Evolutionary conservation across 2,888 invertebrate genomes (phyloP).

Genomic region (Heliconius aoede): DNA sequence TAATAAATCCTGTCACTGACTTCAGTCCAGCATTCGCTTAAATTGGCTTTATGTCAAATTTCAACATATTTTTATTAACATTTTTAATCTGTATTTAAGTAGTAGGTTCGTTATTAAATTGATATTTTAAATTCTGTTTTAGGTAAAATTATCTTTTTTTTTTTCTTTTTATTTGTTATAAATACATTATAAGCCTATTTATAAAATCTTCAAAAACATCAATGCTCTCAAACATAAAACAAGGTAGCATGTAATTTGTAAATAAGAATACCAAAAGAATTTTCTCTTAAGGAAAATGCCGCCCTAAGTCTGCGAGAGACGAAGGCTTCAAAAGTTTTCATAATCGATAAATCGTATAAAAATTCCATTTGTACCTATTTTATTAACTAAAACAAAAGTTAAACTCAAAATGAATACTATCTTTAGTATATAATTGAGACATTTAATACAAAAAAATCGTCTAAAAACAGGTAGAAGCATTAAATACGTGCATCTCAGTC

Average conservation of each 20-base stretch:
- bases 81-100: background rate
- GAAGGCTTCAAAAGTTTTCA: constrained; percentile 22
- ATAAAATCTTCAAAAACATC: background rate
- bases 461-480: constrained; percentile 23
- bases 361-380: background rate
- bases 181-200: background rate
- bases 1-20: constrained; percentile 19
- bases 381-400: background rate
- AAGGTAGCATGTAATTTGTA: background rate
- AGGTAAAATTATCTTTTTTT: background rate
- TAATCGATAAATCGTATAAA: constrained; percentile 15
- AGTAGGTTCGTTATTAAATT: background rate
- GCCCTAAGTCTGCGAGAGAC: constrained; percentile 19
- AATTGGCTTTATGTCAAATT: background rate
- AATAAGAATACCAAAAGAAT: too few relatives aligned
- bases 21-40: background rate
- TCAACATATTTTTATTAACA: background rate
- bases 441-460: constrained; percentile 15
- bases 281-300: constrained; percentile 30
- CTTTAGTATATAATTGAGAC: background rate
- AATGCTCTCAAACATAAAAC: background rate
- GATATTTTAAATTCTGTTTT: background rate
- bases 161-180: background rate
- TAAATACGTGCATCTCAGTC: constrained; percentile 44
- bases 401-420: background rate